A percentile compares a stretch with the other conserved stretches of the same genome.
Evolutionary conservation across 2,797 vertebrate species (phyloP).

Genomic region (Threskiornis aethiopicus): DNA sequence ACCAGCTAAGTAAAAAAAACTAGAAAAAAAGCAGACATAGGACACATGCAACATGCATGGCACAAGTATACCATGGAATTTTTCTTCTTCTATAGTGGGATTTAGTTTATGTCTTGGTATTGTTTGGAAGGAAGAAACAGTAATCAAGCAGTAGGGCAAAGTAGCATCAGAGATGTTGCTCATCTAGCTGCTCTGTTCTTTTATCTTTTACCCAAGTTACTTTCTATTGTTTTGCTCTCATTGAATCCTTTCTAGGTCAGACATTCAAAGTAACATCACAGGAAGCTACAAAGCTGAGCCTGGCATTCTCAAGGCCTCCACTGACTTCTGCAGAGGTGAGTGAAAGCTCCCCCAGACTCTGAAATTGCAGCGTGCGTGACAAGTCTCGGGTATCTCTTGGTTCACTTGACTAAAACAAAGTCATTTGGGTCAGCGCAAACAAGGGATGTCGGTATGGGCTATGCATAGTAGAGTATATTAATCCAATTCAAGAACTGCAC

Average conservation of each 20-base stretch:
- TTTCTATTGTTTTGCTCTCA: not conserved
- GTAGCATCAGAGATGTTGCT: not conserved
- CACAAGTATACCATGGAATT: rapidly evolving
- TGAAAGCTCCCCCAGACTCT: not conserved
- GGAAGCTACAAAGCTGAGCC: conserved; percentile 88
- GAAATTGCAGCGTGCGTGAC: not conserved
- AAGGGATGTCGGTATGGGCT: not conserved
- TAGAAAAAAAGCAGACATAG: rapidly evolving
- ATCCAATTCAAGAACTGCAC: not conserved
- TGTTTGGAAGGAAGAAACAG: not conserved
- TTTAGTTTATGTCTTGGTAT: not conserved
- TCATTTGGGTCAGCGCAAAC: not conserved
- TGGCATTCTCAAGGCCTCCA: conserved; percentile 83
- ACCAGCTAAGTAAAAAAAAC: not conserved
- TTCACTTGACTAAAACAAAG: not conserved
- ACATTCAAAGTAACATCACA: conserved; percentile 81
- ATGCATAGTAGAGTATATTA: not conserved
- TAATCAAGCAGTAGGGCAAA: not conserved
- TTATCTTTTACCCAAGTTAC: not conserved
- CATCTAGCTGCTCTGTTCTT: not conserved
- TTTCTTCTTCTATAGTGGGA: not conserved
- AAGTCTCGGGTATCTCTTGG: not conserved
- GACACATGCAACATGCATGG: rapidly evolving
- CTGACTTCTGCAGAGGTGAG: conserved; percentile 83
- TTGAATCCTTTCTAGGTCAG: conserved; percentile 71